These are phyloP conservation scores for Drosophila neocordata DNA, from an alignment of 1,140 invertebrate genomes.

Conservation along the genomic window DNA sequence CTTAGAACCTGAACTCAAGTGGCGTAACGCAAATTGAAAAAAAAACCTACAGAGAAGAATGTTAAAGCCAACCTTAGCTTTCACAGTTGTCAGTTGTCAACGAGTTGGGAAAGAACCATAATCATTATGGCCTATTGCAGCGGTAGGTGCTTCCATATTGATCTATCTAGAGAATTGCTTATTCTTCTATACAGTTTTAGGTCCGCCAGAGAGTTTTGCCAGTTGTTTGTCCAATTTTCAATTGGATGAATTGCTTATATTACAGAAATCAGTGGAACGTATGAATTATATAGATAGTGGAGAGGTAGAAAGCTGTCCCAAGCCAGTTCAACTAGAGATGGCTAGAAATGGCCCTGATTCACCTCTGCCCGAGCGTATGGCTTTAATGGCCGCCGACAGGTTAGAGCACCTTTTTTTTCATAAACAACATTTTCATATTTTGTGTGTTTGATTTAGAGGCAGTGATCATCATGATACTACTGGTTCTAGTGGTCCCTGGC, in stretches of 20 bases:
- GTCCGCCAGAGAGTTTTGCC: conserved; percentile 58
- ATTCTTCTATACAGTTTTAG: conserved; percentile 33
- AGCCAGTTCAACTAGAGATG: not conserved
- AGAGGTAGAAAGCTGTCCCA: not conserved
- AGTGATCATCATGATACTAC: conserved; percentile 32
- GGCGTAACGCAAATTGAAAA: conserved; percentile 31
- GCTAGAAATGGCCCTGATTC: not conserved
- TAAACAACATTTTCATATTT: no score
- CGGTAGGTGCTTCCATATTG: conserved; percentile 42
- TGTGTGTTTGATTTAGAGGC: not conserved
- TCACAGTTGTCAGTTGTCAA: conserved; percentile 40
- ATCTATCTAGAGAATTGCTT: not conserved
- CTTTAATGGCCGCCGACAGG: conserved; percentile 64
- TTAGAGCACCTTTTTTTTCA: not conserved
- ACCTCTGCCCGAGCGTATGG: conserved; percentile 48
- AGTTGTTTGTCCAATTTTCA: conserved; percentile 62
- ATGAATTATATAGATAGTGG: conserved; percentile 31
- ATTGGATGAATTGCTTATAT: conserved; percentile 52
- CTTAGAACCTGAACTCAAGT: conserved; percentile 43
- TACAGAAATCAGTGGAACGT: conserved; percentile 56
- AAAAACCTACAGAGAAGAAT: conserved; percentile 26
- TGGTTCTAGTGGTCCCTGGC: conserved; percentile 22
- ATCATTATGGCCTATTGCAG: conserved; percentile 59
- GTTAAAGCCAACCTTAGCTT: conserved; percentile 42
- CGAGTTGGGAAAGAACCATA: conserved; percentile 11